Conservation (phyloP, 2,888 invertebrate species). For the Reticulitermes lucifugus region DNA sequence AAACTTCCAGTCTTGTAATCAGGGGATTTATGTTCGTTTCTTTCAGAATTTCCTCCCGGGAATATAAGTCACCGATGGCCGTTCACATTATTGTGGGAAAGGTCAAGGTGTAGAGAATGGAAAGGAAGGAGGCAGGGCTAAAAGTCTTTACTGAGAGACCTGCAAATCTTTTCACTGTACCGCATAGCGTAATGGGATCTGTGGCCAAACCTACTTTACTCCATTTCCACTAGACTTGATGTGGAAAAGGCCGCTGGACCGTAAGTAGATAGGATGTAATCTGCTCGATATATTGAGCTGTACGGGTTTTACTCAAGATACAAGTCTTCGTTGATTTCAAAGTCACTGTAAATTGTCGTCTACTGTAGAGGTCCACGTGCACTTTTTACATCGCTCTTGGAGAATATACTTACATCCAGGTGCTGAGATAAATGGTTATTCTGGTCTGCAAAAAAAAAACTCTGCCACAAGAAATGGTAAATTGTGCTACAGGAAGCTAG, state of each 20-base stretch:
- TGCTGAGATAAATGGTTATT: too few relatives aligned
- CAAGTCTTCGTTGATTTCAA: neutral
- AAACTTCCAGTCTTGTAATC: too few relatives aligned
- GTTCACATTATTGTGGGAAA: neutral
- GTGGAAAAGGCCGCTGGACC: neutral
- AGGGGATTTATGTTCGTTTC: neutral
- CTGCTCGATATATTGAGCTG: neutral
- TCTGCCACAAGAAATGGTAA: too few relatives aligned
- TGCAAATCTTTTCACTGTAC: neutral
- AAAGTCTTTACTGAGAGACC: neutral
- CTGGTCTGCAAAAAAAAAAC: too few relatives aligned
- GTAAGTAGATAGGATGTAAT: neutral
- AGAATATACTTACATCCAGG: too few relatives aligned
- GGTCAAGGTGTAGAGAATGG: neutral
- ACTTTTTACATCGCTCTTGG: too few relatives aligned
- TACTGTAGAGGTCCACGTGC: too few relatives aligned
- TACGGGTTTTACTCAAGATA: neutral
- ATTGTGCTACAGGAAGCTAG: too few relatives aligned
- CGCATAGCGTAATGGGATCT: conserved; percentile 21
- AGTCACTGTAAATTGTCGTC: neutral
- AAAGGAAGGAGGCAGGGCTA: neutral
- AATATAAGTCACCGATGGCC: neutral
- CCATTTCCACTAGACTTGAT: neutral
- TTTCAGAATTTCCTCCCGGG: neutral
- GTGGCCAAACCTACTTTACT: conserved; percentile 32